Evolutionary conservation across 1,140 invertebrate species (phyloP), one percentile per base, ranked within the genome.

Genomic region (Camponotus floridanus): DNA sequence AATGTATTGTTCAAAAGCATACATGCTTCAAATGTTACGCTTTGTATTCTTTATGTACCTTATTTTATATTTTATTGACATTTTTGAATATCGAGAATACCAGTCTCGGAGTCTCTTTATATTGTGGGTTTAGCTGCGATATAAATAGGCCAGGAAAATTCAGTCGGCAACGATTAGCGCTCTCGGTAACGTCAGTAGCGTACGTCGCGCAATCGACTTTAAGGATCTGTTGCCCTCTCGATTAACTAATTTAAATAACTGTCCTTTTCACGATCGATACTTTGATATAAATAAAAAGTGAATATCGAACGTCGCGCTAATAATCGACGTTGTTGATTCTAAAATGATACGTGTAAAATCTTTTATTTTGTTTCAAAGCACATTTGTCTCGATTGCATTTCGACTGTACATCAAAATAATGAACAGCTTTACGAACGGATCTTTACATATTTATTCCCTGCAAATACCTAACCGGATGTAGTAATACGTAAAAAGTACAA

Each of bases 111-210:
- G 21, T 18, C 68, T 57, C 21, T 83, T 45, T 61, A n/a, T 31
- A 26, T 61, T 31, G 18, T 18, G 42, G 7, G 3, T 21, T 8
- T 73, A 15, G n/a, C 39, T 11, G 68, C 39, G 26, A 45, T 81
- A 73, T 74, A 74, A 61, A 73, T 83, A 83, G 79, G 15, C 39
- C n/a, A 6, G 51, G 68, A 81, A 83, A 73, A 83, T 74, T 83
- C 39, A 61, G 36, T n/a, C 67, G 65, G 15, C 78, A 48, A 80
- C 42, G 45, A 74, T 83, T 83, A 74, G 55, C 31, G 68, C 18
- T 33, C 26, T 45, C 26, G 39, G 55, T 81, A 81, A 33, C 55
- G 68, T 42, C 78, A 36, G 48, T 57, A 80, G 18, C 55, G 67
- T 67, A 51, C 31, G 26, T 33, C 8, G 26, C 15, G 68, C 79